These are phyloP conservation scores for Athalia cordata DNA, from an alignment of 2,888 invertebrate genomes.

Conservation along the genomic window DNA sequence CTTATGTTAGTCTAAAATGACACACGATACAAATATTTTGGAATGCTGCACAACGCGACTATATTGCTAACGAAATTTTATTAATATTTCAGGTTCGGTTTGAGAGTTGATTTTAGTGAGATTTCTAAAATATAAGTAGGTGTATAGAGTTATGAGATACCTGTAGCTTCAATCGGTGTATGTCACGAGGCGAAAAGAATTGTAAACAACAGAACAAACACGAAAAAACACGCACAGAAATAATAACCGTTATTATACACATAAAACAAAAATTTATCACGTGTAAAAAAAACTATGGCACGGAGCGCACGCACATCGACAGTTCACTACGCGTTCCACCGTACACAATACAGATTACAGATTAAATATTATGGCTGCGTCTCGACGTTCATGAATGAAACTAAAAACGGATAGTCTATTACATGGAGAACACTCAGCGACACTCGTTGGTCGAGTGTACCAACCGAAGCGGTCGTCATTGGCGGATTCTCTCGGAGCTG, in stretches of 20 bases:
- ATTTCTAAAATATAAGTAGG: neutral
- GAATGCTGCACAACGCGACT: too few relatives aligned
- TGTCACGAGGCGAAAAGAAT: conserved; percentile 56
- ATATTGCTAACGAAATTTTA: too few relatives aligned
- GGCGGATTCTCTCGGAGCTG: neutral
- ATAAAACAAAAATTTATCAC: conserved; percentile 53
- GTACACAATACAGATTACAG: conserved; percentile 69
- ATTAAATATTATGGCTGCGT: conserved; percentile 67
- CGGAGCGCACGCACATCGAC: conserved; percentile 65
- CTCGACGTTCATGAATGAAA: conserved; percentile 71
- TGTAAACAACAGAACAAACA: conserved; percentile 54
- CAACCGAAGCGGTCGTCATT: conserved; percentile 22
- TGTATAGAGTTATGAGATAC: conserved; percentile 54
- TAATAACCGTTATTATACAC: conserved; percentile 1
- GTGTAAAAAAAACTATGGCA: conserved; percentile 58
- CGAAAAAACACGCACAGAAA: conserved; percentile 15
- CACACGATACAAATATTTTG: too few relatives aligned
- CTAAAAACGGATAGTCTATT: conserved; percentile 64
- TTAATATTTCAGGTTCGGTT: too few relatives aligned
- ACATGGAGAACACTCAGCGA: conserved; percentile 53
- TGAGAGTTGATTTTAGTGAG: too few relatives aligned
- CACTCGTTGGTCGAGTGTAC: conserved; percentile 40
- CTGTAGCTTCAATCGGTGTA: conserved; percentile 58
- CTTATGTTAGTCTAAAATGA: too few relatives aligned
- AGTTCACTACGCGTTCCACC: conserved; percentile 64